A percentile compares a stretch with the other conserved stretches of the same genome.
Evolutionary conservation across 2,888 invertebrate species (phyloP).

Genomic region (Lasioglossum figueresi): DNA sequence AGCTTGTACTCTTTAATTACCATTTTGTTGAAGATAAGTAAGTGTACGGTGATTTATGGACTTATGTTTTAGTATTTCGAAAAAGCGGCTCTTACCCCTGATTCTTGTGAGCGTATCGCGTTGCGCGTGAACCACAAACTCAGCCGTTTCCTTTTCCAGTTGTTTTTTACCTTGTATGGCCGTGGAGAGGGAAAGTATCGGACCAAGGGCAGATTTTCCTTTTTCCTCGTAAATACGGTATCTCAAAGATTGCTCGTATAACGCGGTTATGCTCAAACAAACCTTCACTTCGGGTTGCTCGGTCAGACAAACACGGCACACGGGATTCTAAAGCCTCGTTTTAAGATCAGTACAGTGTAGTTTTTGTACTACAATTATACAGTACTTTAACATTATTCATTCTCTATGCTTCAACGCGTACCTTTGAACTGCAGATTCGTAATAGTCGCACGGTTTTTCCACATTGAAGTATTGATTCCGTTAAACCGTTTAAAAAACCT

Average conservation of each 20-base stretch:
- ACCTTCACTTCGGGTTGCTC: slow-evolving; percentile 86
- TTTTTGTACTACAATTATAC: slow-evolving; percentile 12
- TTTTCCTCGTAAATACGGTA: slow-evolving; percentile 85
- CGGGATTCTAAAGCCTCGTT: slow-evolving; percentile 84
- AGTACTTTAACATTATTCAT: neutral
- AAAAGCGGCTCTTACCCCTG: slow-evolving; percentile 67
- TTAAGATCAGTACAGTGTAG: slow-evolving; percentile 14
- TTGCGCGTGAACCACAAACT: slow-evolving; percentile 76
- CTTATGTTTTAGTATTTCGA: neutral
- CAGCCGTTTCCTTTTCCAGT: slow-evolving; percentile 72
- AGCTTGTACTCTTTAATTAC: no score
- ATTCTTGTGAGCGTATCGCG: slow-evolving; percentile 73
- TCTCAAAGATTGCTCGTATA: slow-evolving; percentile 85
- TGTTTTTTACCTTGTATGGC: slow-evolving; percentile 77
- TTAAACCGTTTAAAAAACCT: slow-evolving; percentile 88
- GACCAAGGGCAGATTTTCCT: slow-evolving; percentile 81
- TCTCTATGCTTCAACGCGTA: slow-evolving; percentile 80
- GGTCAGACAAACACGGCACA: slow-evolving; percentile 85
- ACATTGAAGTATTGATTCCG: slow-evolving; percentile 89
- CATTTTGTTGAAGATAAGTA: no score
- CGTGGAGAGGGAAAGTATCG: slow-evolving; percentile 73
- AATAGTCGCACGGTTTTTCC: slow-evolving; percentile 90
- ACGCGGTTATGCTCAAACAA: slow-evolving; percentile 85
- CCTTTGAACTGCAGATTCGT: slow-evolving; percentile 89
- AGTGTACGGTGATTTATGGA: no score